These are phyloP conservation scores for Dysmachus trigonus DNA, from an alignment of 2,888 invertebrate species.

Conservation along the genomic window DNA sequence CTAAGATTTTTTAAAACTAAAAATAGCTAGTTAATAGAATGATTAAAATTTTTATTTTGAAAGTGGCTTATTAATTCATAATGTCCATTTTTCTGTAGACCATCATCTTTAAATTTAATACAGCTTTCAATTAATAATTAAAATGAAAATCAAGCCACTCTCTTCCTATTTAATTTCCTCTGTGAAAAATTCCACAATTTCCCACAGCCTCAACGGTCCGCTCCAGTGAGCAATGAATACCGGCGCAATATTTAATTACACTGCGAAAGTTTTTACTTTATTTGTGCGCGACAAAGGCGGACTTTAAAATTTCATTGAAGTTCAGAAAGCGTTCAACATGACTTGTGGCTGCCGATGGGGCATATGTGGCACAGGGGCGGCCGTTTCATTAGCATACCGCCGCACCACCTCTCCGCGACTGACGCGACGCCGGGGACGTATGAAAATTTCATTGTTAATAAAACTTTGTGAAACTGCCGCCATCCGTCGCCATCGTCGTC, in stretches of 20 bases:
- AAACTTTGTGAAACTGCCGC: background rate
- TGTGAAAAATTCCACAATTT: background rate
- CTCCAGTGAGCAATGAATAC: background rate
- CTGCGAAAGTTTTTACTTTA: background rate
- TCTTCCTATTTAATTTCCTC: background rate
- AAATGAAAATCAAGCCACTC: no score
- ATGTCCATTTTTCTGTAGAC: no score
- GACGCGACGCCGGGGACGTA: background rate
- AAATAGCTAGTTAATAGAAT: no score
- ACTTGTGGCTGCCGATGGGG: background rate
- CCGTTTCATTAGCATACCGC: background rate
- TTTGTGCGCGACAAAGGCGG: background rate
- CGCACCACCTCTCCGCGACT: no score
- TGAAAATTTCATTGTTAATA: slow-evolving; percentile 24
- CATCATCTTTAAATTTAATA: no score
- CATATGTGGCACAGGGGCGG: background rate
- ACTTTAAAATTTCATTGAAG: background rate
- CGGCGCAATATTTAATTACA: background rate
- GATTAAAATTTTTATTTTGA: no score
- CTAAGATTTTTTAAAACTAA: no score
- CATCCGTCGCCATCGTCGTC: background rate
- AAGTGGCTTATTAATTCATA: no score
- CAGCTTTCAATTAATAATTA: no score
- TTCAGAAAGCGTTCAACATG: background rate
- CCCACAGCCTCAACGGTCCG: background rate